phyloP scores from a whole-genome alignment of 2,888 invertebrate species.

The Nemurella pictetii region DNA sequence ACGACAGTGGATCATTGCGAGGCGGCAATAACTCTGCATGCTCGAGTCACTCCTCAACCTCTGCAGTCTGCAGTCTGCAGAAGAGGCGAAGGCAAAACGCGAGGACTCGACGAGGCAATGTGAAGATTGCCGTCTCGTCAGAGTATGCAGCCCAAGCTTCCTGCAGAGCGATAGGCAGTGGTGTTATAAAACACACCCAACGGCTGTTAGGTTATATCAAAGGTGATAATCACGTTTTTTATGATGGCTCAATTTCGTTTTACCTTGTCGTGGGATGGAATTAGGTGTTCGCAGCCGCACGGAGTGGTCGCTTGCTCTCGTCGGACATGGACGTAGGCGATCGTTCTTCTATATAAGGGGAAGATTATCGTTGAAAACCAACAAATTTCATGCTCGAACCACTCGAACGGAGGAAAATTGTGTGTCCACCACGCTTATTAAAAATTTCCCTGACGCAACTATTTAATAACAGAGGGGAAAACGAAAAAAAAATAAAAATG shows the following conservation, averaged over 20 bases:
- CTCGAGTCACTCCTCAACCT: not conserved
- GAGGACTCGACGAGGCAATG: not conserved
- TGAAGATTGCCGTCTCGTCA: not conserved
- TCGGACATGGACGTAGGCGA: not conserved
- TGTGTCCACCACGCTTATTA: conserved; percentile 8
- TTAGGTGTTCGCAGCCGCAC: conserved; percentile 2
- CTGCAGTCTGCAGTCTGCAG: not conserved
- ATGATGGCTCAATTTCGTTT: conserved; percentile 29
- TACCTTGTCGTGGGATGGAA: conserved; percentile 18
- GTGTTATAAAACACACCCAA: conserved; percentile 4
- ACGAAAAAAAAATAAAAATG: not conserved
- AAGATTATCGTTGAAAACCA: conserved; percentile 1
- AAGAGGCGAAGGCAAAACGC: not conserved
- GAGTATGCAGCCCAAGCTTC: not conserved
- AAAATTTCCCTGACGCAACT: not conserved
- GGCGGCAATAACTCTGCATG: not conserved
- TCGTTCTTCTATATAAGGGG: conserved; percentile 1
- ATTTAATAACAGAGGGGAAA: not conserved
- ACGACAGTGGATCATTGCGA: not conserved
- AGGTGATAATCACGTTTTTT: conserved; percentile 24
- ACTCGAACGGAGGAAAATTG: not conserved
- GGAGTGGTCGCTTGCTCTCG: not conserved
- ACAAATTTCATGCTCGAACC: not conserved
- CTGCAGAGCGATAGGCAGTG: not conserved
- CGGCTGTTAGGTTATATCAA: conserved; percentile 16